phyloP scores from a whole-genome alignment of 2,888 invertebrate species.

The Panopea generosa region DNA sequence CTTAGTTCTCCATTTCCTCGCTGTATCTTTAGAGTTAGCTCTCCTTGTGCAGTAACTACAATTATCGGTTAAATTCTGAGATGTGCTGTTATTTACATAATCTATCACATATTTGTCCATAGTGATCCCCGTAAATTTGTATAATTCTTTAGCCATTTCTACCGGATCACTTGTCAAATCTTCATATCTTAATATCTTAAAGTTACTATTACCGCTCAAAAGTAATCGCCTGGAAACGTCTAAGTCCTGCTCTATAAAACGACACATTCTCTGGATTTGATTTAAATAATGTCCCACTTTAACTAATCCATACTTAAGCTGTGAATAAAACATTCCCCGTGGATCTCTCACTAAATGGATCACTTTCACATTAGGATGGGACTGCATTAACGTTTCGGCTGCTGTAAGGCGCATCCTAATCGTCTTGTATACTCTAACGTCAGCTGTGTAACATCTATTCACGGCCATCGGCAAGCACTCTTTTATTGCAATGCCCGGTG shows the following conservation, averaged over 20 bases:
- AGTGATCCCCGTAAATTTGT: conserved; percentile 11
- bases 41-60: conserved; percentile 28
- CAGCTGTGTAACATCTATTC: conserved; percentile 5
- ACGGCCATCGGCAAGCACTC: conserved; percentile 7
- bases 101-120: background rate
- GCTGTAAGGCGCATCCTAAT: conserved; percentile 46
- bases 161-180: conserved; percentile 22
- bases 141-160: conserved; percentile 4
- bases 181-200: conserved; percentile 26
- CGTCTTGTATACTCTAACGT: conserved; percentile 36
- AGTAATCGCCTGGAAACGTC: conserved; percentile 5
- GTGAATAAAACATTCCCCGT: conserved; percentile 49
- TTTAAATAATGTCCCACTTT: background rate
- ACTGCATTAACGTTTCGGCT: conserved; percentile 25
- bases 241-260: conserved; percentile 9
- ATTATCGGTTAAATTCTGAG: conserved; percentile 17
- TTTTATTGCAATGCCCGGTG: conserved; percentile 8
- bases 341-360: conserved; percentile 57
- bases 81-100: conserved; percentile 28
- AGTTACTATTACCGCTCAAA: background rate
- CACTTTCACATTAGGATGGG: conserved; percentile 48
- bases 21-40: conserved; percentile 25
- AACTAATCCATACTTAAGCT: background rate
- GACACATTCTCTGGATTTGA: conserved; percentile 4
- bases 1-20: conserved; percentile 22